Base-by-base conservation (phyloP, 2,797 vertebrate genomes). In the Garrulus glandarius region DNA sequence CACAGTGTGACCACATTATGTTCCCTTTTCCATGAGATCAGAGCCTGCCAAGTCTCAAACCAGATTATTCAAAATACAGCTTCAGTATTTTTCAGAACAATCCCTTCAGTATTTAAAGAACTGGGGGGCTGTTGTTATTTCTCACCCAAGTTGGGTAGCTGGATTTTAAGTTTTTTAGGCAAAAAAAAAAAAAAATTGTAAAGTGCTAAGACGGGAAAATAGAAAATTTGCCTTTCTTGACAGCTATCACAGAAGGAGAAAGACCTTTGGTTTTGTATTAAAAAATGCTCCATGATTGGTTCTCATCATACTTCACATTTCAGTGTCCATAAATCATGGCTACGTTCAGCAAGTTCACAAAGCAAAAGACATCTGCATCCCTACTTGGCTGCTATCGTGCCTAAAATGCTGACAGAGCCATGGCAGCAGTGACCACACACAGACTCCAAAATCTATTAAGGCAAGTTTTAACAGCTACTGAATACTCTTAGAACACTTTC, bases 381-480 rank as follows among this genome's bases (percentile, higher is more conserved):
- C 87, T 50, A 24, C 63, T 37, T 92, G 79, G 87, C 65, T 93
- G 75, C 47, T 81, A 63, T 49, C 20, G 0, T 27, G 80, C 63
- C 72, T 50, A 61, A 93, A 61, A 83, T 7, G 43, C 82, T 87
- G 89, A 80, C 68, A 79, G 55, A 91, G 74, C 50, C 79, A 52
- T 2, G 30, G 70, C 83, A 95, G 87, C 76, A 90, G 47, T 84
- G 94, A 70, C 93, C 94, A 96, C 95, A 96, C 94, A 95, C 89
- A 92, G 82, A 75, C 69, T 91, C 21, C 37, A 86, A 39, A 65
- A 91, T 69, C 77, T 67, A 87, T 44, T 65, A 69, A 63, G 74
- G 41, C 87, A 87, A 92, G 77, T 92, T 82, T 75, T 56, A 94
- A 90, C 67, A 93, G 63, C 72, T 72, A 81, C 23, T 39, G 64